Conservation (phyloP, 2,113 vertebrate genomes). For the Sorex araneus region DNA sequence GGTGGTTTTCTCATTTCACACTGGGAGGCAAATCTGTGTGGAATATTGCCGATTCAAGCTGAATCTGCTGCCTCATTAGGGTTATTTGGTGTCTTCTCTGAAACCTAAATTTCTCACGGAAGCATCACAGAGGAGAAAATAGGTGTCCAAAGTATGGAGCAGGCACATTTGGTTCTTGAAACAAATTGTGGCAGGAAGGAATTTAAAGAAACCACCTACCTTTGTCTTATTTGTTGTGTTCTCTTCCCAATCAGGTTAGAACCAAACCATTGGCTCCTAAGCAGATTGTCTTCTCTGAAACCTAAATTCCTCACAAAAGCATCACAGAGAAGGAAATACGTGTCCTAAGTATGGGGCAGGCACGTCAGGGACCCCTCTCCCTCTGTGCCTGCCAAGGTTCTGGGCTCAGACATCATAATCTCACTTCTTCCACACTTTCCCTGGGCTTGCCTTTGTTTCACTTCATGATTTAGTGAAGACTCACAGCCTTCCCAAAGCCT, state of each 20-base stretch:
- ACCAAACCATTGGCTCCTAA: no score
- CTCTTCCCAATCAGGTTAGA: no score
- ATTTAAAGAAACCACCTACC: no score
- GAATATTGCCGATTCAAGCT: constrained; percentile 62
- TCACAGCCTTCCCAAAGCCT: not conserved
- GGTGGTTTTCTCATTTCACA: constrained; percentile 67
- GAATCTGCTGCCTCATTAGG: constrained; percentile 70
- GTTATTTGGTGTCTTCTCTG: constrained; percentile 70
- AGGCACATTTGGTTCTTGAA: no score
- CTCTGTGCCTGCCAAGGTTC: not conserved
- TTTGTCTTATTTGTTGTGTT: no score
- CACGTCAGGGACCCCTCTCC: not conserved
- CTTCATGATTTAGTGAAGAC: not conserved
- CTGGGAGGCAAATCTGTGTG: constrained; percentile 68
- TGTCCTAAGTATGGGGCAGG: not conserved
- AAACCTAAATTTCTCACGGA: constrained; percentile 73
- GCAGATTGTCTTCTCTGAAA: constrained; percentile 65
- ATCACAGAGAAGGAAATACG: not conserved
- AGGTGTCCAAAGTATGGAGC: not conserved
- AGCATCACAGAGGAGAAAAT: not conserved
- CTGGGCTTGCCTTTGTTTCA: not conserved
- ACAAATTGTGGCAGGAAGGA: no score
- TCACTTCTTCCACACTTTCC: not conserved
- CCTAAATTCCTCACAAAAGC: constrained; percentile 70
- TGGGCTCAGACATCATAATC: not conserved